Percentiles rank a stretch among this genome's conserved stretches.
Conservation (phyloP, 2,797 vertebrate genomes). For the Myiotriccus ornatus region DNA sequence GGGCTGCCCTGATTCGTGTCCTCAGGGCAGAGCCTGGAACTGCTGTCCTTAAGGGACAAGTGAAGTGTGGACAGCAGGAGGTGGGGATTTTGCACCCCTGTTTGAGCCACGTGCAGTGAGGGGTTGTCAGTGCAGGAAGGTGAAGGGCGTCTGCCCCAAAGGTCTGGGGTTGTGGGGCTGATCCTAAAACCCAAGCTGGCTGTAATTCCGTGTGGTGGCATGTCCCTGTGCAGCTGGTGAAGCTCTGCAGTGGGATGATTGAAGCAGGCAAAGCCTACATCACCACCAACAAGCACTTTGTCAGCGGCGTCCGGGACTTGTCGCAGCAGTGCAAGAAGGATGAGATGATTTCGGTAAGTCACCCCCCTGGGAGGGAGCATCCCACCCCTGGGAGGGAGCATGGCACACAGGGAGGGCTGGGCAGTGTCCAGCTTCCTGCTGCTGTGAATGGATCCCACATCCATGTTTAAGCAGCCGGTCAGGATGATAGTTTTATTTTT, state of each 20-base stretch:
- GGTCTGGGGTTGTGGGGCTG: neutral
- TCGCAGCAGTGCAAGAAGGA: slow-evolving; percentile 96
- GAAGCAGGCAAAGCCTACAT: slow-evolving; percentile 92
- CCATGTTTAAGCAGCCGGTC: neutral
- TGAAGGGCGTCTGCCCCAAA: neutral
- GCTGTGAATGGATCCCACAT: rapidly evolving
- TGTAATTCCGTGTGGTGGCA: neutral
- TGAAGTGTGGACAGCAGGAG: rapidly evolving
- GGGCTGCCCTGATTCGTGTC: neutral
- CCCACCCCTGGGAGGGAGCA: neutral
- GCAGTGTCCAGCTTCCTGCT: neutral
- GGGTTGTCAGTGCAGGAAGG: rapidly evolving
- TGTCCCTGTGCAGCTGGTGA: slow-evolving; percentile 85
- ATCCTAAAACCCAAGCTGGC: neutral
- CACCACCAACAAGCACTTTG: slow-evolving; percentile 93
- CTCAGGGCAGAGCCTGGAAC: neutral
- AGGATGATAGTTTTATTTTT: neutral
- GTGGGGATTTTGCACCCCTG: neutral
- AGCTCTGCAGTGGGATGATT: slow-evolving; percentile 95
- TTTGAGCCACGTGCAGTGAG: neutral
- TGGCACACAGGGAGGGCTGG: neutral
- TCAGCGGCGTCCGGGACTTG: slow-evolving; percentile 91
- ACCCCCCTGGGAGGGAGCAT: neutral
- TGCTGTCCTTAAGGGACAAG: neutral
- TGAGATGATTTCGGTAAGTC: slow-evolving; percentile 90